These are phyloP conservation scores for Dunckerocampus dactyliophorus DNA, from an alignment of 2,113 vertebrate genomes.

Conservation along the genomic window DNA sequence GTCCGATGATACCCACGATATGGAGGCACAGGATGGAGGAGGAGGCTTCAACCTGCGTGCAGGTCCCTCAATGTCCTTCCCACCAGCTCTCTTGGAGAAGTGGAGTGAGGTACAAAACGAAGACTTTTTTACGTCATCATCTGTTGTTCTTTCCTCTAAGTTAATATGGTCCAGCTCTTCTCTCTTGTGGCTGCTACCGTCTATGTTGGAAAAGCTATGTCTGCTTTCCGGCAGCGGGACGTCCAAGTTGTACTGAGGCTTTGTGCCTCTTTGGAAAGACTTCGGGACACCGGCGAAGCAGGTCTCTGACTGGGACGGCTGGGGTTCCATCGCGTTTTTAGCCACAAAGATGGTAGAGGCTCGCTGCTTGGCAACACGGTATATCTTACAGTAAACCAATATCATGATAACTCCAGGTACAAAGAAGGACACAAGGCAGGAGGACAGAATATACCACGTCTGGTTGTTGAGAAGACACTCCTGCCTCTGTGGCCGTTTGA, in stretches of 20 bases:
- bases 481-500: not conserved
- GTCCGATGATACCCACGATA: slow-evolving; percentile 52
- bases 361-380: slow-evolving; percentile 74
- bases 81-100: slow-evolving; percentile 36
- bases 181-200: slow-evolving; percentile 43
- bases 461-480: slow-evolving; percentile 80
- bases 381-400: slow-evolving; percentile 82
- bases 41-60: slow-evolving; percentile 30
- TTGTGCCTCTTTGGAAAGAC: slow-evolving; percentile 11
- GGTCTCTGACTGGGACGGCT: slow-evolving; percentile 62
- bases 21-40: slow-evolving; percentile 45
- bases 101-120: slow-evolving; percentile 42
- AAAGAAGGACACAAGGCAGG: slow-evolving; percentile 82
- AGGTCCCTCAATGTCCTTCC: slow-evolving; percentile 15
- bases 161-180: slow-evolving; percentile 70
- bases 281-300: slow-evolving; percentile 43
- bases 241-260: slow-evolving; percentile 36
- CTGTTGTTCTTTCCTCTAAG: slow-evolving; percentile 61
- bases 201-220: slow-evolving; percentile 22
- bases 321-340: slow-evolving; percentile 58
- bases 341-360: slow-evolving; percentile 70
- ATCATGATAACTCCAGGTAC: slow-evolving; percentile 83
- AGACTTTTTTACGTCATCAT: slow-evolving; percentile 34
- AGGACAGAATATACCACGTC: slow-evolving; percentile 86
- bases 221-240: slow-evolving; percentile 42